A percentile compares a stretch with the other conserved stretches of the same genome.
These are phyloP conservation scores for Meiosimyza platycephala DNA, from an alignment of 2,888 invertebrate genomes.

Conservation along the genomic window DNA sequence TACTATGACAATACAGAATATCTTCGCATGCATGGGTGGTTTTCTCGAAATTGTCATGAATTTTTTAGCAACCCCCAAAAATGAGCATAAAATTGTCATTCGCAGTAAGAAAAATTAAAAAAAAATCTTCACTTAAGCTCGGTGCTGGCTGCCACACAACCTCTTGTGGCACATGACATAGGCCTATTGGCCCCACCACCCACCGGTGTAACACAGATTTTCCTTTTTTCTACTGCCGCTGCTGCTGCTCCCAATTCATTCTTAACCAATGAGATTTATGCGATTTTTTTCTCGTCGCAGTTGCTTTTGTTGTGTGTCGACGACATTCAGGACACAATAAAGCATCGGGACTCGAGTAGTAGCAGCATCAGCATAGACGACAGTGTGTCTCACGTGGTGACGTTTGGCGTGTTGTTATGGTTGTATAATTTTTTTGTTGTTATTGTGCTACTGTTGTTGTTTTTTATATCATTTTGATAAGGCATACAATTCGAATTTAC, in stretches of 20 bases:
- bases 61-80: slow-evolving; percentile 32
- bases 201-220: neutral
- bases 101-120: slow-evolving; percentile 22
- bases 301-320: slow-evolving; percentile 3
- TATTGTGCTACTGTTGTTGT: neutral
- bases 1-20: too few relatives aligned
- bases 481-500: neutral
- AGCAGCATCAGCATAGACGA: slow-evolving; percentile 6
- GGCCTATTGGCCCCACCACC: slow-evolving; percentile 1
- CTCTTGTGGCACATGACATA: neutral
- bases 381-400: slow-evolving; percentile 28
- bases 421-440: neutral
- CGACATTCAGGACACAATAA: slow-evolving; percentile 14
- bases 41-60: slow-evolving; percentile 16
- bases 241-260: slow-evolving; percentile 34
- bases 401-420: slow-evolving; percentile 7
- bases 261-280: slow-evolving; percentile 50
- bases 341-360: slow-evolving; percentile 8
- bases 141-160: neutral
- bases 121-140: neutral
- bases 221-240: neutral
- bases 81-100: slow-evolving; percentile 40
- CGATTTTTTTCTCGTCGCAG: slow-evolving; percentile 38
- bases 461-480: neutral
- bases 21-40: neutral